Base-by-base conservation (phyloP, 2,888 invertebrate species). In the Cactoblastis cactorum region DNA sequence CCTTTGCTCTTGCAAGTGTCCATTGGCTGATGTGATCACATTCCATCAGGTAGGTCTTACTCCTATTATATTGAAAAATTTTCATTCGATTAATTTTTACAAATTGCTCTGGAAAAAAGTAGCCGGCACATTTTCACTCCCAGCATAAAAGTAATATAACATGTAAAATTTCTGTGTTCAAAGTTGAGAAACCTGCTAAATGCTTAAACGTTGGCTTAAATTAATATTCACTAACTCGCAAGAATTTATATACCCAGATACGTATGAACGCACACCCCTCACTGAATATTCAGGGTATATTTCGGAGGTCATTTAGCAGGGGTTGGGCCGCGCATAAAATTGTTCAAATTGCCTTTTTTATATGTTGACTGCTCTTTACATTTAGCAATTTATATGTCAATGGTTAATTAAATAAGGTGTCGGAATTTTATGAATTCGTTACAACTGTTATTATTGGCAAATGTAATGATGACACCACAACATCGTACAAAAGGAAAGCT, bases 241-340 rank as follows among this genome's bases (percentile, higher is more conserved):
- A 22, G 46, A 35, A 35, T 22, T 35, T 46, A 46, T 18, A 22
- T 35, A 11, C 46, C 34, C 35, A 6, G 45, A 11, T 32, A 39
- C 18, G 49, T 39, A 32, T 32, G 18, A n/a, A 39, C 28, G 32
- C 49, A 38, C 49, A 41, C 32, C 49, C 22, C 49, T 49, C 19
- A 43, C 63, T 74, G 72, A 75, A 80, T 78, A 77, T 77, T 77
- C 70, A 72, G 75, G 67, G 70, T 69, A 68, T 67, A 69, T 76
- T 71, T 72, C 63, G 70, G 63, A 69, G 72, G 69, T 72, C 69
- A 73, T 77, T 76, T 74, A 68, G 61, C 49, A 52, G 49, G 56
- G 55, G 56, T 54, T 64, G 68, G 63, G 57, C 57, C 52, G 63
- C 67, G 70, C 67, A 72, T 77, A 69, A 70, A 71, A 72, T 76